phyloP scores from a whole-genome alignment of 2,113 vertebrate genomes.

The Xenopus laevis region DNA sequence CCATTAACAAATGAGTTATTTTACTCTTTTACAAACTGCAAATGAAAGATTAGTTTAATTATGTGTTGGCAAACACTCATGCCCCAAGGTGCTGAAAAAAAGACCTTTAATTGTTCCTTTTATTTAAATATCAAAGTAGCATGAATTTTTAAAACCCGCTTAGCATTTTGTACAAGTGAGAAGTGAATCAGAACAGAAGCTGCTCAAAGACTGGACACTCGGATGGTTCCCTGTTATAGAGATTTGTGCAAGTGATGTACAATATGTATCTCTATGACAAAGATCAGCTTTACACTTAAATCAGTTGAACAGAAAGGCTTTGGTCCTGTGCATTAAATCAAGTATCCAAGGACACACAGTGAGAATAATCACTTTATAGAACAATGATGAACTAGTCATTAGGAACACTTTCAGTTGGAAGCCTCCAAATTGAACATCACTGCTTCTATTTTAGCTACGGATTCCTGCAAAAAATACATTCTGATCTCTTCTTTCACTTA shows the following conservation, averaged over 20 bases:
- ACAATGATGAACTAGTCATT: neutral
- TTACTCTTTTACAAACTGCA: conserved; percentile 41
- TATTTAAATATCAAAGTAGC: neutral
- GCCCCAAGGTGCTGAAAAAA: neutral
- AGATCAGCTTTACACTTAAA: conserved; percentile 19
- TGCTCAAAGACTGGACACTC: neutral
- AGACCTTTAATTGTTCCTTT: conserved; percentile 4
- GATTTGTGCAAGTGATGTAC: conserved; percentile 17
- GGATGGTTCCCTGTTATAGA: neutral
- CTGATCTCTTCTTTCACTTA: neutral
- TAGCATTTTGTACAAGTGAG: neutral
- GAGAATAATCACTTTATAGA: neutral
- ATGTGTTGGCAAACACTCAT: conserved; percentile 1
- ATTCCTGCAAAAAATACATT: neutral
- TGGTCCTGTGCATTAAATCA: neutral
- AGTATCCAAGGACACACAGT: neutral
- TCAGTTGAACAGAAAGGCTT: conserved; percentile 21
- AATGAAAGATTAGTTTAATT: conserved; percentile 21
- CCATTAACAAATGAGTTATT: conserved; percentile 45
- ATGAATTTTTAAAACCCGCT: conserved; percentile 3
- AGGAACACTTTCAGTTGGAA: neutral
- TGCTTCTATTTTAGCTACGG: neutral
- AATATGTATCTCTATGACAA: conserved; percentile 11
- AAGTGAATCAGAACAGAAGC: neutral
- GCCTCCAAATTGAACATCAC: neutral